Percentiles rank a stretch among this genome's conserved stretches.
phyloP scores from a whole-genome alignment of 2,888 invertebrate species.

The Lypha dubia region DNA sequence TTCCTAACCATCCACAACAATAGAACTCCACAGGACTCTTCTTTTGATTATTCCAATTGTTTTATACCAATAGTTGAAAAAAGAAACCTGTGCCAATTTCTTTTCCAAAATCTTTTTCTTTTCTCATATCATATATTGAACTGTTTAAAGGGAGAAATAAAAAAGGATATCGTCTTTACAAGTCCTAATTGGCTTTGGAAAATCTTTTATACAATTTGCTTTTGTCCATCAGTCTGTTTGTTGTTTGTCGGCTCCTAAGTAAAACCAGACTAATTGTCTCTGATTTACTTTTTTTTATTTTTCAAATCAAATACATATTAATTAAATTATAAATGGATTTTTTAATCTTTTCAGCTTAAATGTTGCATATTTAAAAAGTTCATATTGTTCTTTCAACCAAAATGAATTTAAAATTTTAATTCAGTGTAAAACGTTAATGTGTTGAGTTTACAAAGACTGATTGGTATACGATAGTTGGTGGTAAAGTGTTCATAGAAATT shows the following conservation, averaged over 20 bases:
- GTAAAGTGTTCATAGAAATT: neutral
- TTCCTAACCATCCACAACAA: slow-evolving; percentile 62
- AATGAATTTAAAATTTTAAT: neutral
- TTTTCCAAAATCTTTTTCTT: slow-evolving; percentile 35
- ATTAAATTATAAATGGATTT: slow-evolving; percentile 55
- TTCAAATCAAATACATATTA: slow-evolving; percentile 54
- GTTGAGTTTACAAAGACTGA: neutral
- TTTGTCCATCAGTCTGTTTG: slow-evolving; percentile 16
- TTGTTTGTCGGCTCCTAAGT: neutral
- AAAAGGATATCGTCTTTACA: slow-evolving; percentile 40
- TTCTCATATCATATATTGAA: neutral
- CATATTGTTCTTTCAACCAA: neutral
- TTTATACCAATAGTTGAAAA: neutral
- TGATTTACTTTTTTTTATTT: slow-evolving; percentile 19
- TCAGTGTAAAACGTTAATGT: neutral
- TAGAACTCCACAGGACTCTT: slow-evolving; percentile 7
- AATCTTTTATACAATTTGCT: slow-evolving; percentile 10
- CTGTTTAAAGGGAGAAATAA: neutral
- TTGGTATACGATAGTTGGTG: neutral
- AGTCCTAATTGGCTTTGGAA: slow-evolving; percentile 59
- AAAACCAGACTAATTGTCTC: slow-evolving; percentile 70
- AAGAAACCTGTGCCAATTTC: slow-evolving; percentile 69
- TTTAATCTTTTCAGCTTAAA: slow-evolving; percentile 50
- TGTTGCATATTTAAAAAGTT: slow-evolving; percentile 24
- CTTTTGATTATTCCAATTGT: neutral